Evolutionary conservation across 2,888 invertebrate species (phyloP).

Genomic region (Eudemis profundana): DNA sequence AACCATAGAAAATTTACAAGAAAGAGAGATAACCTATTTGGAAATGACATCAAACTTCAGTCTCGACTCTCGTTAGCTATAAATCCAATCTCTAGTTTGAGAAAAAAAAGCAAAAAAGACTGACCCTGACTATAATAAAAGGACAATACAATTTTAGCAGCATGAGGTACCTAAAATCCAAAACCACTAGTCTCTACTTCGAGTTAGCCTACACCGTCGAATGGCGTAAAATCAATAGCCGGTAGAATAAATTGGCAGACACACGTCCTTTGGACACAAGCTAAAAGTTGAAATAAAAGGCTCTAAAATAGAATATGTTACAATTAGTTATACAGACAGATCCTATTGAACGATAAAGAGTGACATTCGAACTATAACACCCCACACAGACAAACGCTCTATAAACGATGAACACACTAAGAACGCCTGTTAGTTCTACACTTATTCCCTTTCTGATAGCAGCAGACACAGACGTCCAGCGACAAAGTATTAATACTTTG

Average conservation of each 20-base stretch:
- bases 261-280: background rate
- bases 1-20: no score
- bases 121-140: no score
- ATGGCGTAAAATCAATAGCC: background rate
- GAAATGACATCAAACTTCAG: no score
- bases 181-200: background rate
- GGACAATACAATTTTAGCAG: no score
- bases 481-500: constrained; percentile 55
- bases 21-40: no score
- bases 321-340: background rate
- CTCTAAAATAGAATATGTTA: constrained; percentile 4
- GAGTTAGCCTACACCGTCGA: background rate
- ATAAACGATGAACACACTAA: background rate
- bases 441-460: background rate
- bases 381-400: constrained; percentile 11
- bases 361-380: constrained; percentile 24
- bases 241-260: background rate
- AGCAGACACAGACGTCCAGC: constrained; percentile 21
- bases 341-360: constrained; percentile 4
- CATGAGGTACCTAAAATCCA: background rate
- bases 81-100: no score
- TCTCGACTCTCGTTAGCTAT: no score
- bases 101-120: no score
- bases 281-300: background rate
- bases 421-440: background rate